Evolutionary conservation across 2,888 invertebrate genomes (phyloP).

Genomic region (Endotricha flammealis): DNA sequence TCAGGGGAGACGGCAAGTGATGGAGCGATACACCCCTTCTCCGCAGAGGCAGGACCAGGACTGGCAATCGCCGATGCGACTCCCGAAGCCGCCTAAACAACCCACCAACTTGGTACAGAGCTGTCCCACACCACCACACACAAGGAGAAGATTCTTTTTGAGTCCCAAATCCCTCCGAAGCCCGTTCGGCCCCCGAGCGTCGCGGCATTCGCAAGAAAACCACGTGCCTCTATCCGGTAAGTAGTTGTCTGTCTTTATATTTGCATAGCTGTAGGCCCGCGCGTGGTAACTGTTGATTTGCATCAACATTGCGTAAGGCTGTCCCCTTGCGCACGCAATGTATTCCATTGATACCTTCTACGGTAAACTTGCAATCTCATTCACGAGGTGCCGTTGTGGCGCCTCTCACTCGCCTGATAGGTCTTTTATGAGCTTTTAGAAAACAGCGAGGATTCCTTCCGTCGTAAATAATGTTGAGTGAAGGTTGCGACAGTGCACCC

Average conservation of each 20-base stretch:
- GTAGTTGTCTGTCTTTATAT: constrained; percentile 33
- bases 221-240: constrained; percentile 86
- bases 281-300: constrained; percentile 44
- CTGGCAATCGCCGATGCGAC: constrained; percentile 75
- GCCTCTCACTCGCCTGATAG: constrained; percentile 43
- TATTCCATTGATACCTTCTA: constrained; percentile 53
- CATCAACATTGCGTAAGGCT: constrained; percentile 49
- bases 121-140: constrained; percentile 89
- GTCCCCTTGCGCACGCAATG: constrained; percentile 37
- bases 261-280: constrained; percentile 43
- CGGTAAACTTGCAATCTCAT: constrained; percentile 47
- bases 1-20: constrained; percentile 57
- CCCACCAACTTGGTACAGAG: constrained; percentile 79
- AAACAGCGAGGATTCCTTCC: constrained; percentile 43
- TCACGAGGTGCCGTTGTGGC: constrained; percentile 34
- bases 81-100: constrained; percentile 80
- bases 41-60: constrained; percentile 63
- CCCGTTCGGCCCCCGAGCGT: constrained; percentile 81
- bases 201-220: constrained; percentile 75
- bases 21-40: constrained; percentile 67
- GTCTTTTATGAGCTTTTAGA: constrained; percentile 37
- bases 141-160: constrained; percentile 87
- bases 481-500: constrained; percentile 63
- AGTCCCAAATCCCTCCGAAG: constrained; percentile 88
- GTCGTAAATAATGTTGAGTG: constrained; percentile 60